Evolutionary conservation across 1,140 invertebrate genomes (phyloP).

Genomic region (Grapholita molesta): DNA sequence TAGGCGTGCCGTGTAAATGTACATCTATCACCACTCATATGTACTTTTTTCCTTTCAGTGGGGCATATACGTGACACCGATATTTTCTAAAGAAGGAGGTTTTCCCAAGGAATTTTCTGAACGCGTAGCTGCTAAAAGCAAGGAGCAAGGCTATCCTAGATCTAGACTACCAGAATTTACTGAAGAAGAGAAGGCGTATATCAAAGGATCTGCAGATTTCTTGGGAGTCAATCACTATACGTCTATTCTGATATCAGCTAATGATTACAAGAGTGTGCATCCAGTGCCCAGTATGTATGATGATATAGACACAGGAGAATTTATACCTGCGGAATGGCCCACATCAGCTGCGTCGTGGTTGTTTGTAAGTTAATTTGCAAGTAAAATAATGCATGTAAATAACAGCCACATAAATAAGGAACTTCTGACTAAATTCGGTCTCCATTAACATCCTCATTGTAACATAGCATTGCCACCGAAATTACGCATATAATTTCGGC

Average conservation of each 20-base stretch:
- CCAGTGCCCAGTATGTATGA: conserved; percentile 35
- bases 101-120: conserved; percentile 80
- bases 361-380: neutral
- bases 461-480: too few species aligned
- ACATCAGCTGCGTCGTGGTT: neutral
- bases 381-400: too few species aligned
- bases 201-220: conserved; percentile 81
- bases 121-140: conserved; percentile 76
- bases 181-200: conserved; percentile 69
- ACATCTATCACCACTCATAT: too few species aligned
- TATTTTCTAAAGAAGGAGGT: conserved; percentile 79
- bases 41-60: conserved; percentile 55
- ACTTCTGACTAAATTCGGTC: too few species aligned
- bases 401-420: too few species aligned
- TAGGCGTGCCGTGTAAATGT: too few species aligned
- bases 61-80: conserved; percentile 79
- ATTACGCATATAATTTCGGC: too few species aligned
- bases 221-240: conserved; percentile 83
- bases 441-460: too few species aligned
- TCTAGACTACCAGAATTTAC: conserved; percentile 79
- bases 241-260: conserved; percentile 37
- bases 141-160: conserved; percentile 55
- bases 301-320: conserved; percentile 28
- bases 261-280: conserved; percentile 22
- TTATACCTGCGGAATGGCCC: conserved; percentile 32